Base-by-base conservation (phyloP, 2,113 vertebrate species). In the Notothenia coriiceps region DNA sequence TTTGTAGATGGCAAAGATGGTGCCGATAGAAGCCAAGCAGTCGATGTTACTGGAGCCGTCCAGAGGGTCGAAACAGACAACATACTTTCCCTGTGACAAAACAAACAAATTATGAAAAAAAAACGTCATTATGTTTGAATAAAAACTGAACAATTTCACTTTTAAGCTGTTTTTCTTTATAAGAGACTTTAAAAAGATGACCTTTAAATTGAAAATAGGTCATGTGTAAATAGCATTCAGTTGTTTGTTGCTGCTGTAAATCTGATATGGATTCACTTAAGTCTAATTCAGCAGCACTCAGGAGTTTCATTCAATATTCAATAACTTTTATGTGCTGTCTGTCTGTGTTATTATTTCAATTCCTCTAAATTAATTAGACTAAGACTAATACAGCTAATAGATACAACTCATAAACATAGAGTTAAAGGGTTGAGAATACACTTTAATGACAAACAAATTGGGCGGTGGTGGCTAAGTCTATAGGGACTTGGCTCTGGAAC, bases 31-130 rank as follows among this genome's bases (percentile, higher is more conserved):
- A 47, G 97, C 98, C 93, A 99, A 93, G 74, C 98, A 99, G 93
- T 99, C 98, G 29, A 99, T 99, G 89, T 99, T 99, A 70, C 97
- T 98, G 61, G 98, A 99, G 55, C 98, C 98, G 22, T 99, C 98
- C 82, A 99, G 94, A 0, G 98, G 98, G 82, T 99, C 98, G 70
- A 99, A 99, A 83, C 98, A 99, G 3, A 99, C 97, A 80, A 99
- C 93, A 0, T 99, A 99, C 94, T 99, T 99, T 17, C 98, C 97
- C 98, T 99, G 75, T 52, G 61, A 82, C 61, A 25, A 52, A 20
- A 67, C 1, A 5, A 18, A 69, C 0, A 4, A 17, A 25, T 47
- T 47, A 64, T 2, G 22, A 63, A 9, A 55, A 11, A 11, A 22
- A 46, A 47, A 5, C 2, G 12, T 51, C 15, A 51, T 17, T 17